Evolutionary conservation across 92 coral and sea anemone species (phyloP).

Genomic region (Ricordea florida): DNA sequence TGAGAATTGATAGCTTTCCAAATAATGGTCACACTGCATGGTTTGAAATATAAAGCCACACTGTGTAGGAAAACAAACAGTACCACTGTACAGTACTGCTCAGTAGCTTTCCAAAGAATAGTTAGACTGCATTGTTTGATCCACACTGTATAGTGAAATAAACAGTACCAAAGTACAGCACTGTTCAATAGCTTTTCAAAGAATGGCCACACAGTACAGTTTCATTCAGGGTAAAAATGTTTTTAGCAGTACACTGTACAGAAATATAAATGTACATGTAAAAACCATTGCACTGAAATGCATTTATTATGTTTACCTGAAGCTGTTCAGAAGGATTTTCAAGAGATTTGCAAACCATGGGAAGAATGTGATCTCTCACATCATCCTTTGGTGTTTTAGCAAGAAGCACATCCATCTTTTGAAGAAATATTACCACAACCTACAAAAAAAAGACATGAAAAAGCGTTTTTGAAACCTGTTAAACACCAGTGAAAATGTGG

Average conservation of each 20-base stretch:
- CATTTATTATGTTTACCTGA: constrained; percentile 64
- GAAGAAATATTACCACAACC: constrained; percentile 87
- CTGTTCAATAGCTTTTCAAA: too few relatives aligned
- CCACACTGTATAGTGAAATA: too few relatives aligned
- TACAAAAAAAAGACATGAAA: background rate
- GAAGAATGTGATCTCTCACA: constrained; percentile 86
- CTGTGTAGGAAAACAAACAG: background rate
- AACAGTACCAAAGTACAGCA: too few relatives aligned
- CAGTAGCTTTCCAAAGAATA: too few relatives aligned
- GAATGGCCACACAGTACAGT: too few relatives aligned
- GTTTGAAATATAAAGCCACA: too few relatives aligned
- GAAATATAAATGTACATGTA: background rate
- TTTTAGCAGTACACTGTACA: background rate
- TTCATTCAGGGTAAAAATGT: background rate
- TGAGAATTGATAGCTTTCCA: background rate
- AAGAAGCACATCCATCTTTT: constrained; percentile 88
- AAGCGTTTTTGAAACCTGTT: background rate
- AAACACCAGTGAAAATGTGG: too few relatives aligned
- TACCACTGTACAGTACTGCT: too few relatives aligned
- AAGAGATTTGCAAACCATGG: constrained; percentile 95
- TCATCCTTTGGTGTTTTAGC: constrained; percentile 94
- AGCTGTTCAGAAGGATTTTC: constrained; percentile 92
- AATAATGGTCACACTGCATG: too few relatives aligned
- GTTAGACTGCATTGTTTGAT: too few relatives aligned
- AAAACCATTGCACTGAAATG: too few relatives aligned